Conservation (phyloP, 2,113 vertebrate species). For the Ictalurus furcatus region DNA sequence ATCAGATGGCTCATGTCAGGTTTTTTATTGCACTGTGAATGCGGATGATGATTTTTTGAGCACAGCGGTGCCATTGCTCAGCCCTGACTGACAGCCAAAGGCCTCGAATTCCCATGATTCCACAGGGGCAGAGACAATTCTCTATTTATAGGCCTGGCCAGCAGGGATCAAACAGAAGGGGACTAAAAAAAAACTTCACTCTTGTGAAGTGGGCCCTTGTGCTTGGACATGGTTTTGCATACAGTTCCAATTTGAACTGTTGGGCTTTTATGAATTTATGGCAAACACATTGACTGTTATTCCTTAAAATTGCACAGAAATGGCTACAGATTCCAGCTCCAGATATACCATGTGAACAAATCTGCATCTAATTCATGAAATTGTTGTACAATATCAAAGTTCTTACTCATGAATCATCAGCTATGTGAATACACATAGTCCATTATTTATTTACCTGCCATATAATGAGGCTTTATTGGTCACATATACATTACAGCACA, state of each 20-base stretch:
- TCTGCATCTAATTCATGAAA: background rate
- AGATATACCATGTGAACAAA: background rate
- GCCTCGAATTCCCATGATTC: conserved; percentile 32
- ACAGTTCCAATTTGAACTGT: background rate
- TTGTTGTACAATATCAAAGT: background rate
- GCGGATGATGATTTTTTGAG: conserved; percentile 83
- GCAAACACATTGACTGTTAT: background rate
- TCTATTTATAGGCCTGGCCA: background rate
- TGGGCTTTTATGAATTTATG: background rate
- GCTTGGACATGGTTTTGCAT: background rate
- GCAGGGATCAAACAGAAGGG: background rate
- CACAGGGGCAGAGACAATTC: background rate
- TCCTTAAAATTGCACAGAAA: background rate
- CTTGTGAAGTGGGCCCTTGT: background rate
- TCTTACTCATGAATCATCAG: background rate
- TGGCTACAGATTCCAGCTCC: background rate
- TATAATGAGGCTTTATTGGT: background rate
- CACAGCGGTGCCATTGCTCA: conserved; percentile 69
- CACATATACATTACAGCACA: no score
- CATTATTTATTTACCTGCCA: background rate
- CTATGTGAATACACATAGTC: background rate
- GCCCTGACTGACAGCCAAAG: background rate
- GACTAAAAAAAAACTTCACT: background rate
- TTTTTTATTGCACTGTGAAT: conserved; percentile 77
- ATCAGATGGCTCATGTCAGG: conserved; percentile 36